Evolutionary conservation across 2,113 vertebrate genomes (phyloP), one percentile per base, ranked within the genome.

Genomic region (Pycnonotus jocosus): DNA sequence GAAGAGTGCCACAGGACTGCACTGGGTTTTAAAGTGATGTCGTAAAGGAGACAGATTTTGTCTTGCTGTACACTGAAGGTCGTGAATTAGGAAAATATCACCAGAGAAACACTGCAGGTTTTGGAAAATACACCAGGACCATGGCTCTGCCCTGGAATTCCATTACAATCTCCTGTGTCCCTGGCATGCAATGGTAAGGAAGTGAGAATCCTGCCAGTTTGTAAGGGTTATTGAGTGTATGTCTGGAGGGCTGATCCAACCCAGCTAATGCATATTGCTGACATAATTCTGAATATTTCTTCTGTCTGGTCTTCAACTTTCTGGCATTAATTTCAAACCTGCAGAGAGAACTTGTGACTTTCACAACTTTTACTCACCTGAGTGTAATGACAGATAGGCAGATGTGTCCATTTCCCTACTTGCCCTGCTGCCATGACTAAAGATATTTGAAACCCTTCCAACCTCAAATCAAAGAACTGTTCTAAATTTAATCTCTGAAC

Each of bases 401-500:
- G 54, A 57, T 22, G 21, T 42, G 51, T 15, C 40, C 25, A 54
- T 57, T 76, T 83, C 47, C 50, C 37, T 47, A 1, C 37, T 56
- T 64, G 28, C 58, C 37, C 42, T 35, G 22, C 6, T 53, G 25
- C 24, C 62, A 6, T 15, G 38, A 38, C 50, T 47, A 27, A 80
- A 90, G 64, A 25, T 62, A 51, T 69, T 83, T 92, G 76, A 87
- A 92, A 82, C 38, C 12, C 25, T 70, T 90, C 70, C 71, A 58
- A 56, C 50, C 27, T 86, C 62, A 81, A 82, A 90, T 66, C 86
- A 94, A 93, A 74, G 23, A 76, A 50, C 56, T 48, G 35, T 65
- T 90, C 88, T 62, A 68, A 72, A 77, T 79, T 80, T 69, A 68
- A 90, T 80, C 68, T 85, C 53, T 38, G 61, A 79, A 76, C 45